phyloP scores from a whole-genome alignment of 1,140 invertebrate species.

The Drosophila subpulchrella region DNA sequence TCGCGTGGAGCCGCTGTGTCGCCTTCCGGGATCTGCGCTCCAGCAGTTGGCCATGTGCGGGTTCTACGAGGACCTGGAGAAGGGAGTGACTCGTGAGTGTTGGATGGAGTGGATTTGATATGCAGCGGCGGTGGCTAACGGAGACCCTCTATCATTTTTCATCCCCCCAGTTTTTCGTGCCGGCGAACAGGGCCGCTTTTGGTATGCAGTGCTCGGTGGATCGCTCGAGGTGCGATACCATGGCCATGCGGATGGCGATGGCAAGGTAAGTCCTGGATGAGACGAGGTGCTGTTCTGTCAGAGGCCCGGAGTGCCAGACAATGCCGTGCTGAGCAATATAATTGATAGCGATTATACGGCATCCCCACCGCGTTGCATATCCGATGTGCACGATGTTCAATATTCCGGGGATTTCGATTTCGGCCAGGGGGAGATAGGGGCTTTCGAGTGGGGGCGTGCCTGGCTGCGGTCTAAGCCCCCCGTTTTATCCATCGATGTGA shows the following conservation, averaged over 20 bases:
- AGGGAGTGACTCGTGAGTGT: constrained; percentile 91
- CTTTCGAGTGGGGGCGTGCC: not conserved
- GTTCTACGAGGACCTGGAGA: constrained; percentile 91
- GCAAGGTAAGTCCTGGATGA: constrained; percentile 85
- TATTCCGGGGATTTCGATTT: constrained; percentile 58
- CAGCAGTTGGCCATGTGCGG: constrained; percentile 90
- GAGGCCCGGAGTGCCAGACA: constrained; percentile 24
- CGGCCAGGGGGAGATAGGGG: not conserved
- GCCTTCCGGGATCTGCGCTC: constrained; percentile 89
- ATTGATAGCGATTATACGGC: constrained; percentile 70
- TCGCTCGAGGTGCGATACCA: constrained; percentile 89
- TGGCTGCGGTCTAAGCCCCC: constrained; percentile 53
- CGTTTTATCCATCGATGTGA: constrained; percentile 53
- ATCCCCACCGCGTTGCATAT: constrained; percentile 21
- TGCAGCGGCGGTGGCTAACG: constrained; percentile 23
- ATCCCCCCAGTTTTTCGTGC: constrained; percentile 89
- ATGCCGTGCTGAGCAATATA: constrained; percentile 61
- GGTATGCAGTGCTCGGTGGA: constrained; percentile 91
- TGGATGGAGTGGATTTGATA: constrained; percentile 32
- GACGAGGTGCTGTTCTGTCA: not conserved
- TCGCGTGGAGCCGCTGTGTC: constrained; percentile 88
- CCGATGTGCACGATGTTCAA: constrained; percentile 53
- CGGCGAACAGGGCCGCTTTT: constrained; percentile 91
- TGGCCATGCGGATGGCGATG: constrained; percentile 85
- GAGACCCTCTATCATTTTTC: constrained; percentile 55